These are phyloP conservation scores for Ceraclea dissimilis DNA, from an alignment of 2,888 invertebrate species.

Conservation along the genomic window DNA sequence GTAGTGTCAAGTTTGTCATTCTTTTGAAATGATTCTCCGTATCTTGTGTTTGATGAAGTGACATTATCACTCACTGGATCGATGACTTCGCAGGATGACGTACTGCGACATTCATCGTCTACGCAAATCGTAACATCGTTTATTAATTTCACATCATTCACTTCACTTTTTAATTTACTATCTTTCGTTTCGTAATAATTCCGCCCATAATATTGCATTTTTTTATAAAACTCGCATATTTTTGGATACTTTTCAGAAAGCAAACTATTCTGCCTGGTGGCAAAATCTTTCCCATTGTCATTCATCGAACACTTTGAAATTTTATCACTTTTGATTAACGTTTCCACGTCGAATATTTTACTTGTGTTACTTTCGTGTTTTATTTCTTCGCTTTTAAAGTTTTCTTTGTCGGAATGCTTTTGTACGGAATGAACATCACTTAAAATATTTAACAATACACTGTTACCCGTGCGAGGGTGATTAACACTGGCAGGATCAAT, in stretches of 20 bases:
- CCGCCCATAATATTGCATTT: neutral
- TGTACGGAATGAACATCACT: neutral
- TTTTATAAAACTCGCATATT: neutral
- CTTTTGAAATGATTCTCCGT: neutral
- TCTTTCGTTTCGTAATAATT: neutral
- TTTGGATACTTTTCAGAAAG: neutral
- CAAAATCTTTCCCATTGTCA: neutral
- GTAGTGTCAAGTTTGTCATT: neutral
- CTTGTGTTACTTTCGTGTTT: constrained; percentile 8
- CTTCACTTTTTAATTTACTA: neutral
- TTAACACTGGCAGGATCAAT: neutral
- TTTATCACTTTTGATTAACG: constrained; percentile 22
- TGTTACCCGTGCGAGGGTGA: neutral
- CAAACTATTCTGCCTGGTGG: neutral
- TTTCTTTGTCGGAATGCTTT: neutral
- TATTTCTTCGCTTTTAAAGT: neutral
- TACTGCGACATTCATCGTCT: constrained; percentile 8
- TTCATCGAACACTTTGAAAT: constrained; percentile 13
- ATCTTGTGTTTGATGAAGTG: neutral
- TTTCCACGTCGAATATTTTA: constrained; percentile 19
- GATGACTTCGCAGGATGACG: constrained; percentile 8
- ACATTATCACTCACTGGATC: neutral
- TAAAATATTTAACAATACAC: neutral
- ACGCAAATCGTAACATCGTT: neutral
- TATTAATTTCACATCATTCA: neutral